Evolutionary conservation across 2,888 invertebrate species (phyloP).

Genomic region (Hyppa rectilinea): DNA sequence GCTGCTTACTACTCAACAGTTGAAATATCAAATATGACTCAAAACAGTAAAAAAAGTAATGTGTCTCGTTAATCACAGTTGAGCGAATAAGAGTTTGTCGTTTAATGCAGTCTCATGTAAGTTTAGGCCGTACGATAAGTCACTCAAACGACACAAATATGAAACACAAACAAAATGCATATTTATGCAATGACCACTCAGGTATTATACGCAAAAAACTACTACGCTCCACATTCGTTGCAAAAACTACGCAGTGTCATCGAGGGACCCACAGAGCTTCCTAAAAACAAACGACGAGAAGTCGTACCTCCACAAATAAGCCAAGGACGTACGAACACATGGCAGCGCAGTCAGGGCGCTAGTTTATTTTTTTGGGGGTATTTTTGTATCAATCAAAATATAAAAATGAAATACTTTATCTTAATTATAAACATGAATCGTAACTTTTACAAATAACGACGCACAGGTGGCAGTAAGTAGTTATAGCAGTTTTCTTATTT

Average conservation of each 20-base stretch:
- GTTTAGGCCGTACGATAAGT: neutral
- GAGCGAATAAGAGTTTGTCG: neutral
- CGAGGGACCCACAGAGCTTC: conserved; percentile 68
- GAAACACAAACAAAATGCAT: conserved; percentile 13
- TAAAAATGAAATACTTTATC: no score
- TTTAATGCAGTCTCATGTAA: neutral
- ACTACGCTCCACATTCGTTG: conserved; percentile 16
- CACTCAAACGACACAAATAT: neutral
- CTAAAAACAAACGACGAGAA: conserved; percentile 73
- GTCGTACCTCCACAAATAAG: conserved; percentile 52
- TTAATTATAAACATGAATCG: neutral
- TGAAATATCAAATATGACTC: no score
- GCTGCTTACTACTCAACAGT: no score
- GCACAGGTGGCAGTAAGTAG: neutral
- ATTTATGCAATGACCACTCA: conserved; percentile 8
- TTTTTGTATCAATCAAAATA: neutral
- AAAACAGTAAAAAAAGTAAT: no score
- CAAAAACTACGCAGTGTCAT: conserved; percentile 71
- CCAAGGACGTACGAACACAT: neutral
- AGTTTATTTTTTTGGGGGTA: neutral
- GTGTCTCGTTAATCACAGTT: no score
- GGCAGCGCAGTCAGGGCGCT: neutral
- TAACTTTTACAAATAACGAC: neutral
- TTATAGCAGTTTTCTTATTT: neutral
- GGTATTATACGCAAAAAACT: conserved; percentile 54